Evolutionary conservation across 2,888 invertebrate genomes (phyloP), one percentile per base, ranked within the genome.

Genomic region (Tetheella fluctuosa): DNA sequence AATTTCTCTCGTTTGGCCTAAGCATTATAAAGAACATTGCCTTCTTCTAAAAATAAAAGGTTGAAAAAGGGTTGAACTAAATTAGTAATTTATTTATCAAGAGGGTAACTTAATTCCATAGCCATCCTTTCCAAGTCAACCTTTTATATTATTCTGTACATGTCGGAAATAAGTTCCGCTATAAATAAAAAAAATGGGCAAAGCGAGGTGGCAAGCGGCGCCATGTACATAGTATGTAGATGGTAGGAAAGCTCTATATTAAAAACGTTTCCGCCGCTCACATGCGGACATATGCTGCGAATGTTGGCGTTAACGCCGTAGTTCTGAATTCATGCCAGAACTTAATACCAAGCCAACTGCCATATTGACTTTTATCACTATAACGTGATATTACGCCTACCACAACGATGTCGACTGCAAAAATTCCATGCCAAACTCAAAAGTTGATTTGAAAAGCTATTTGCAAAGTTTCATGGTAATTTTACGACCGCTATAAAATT

Each of bases 311-410:
- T 89, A 88, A 85, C 85, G 79, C 83, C 71, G 64, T 75, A 80
- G 73, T 86, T 83, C 87, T 89, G 90, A 90, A 89, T 85, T 84
- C 74, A 64, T 82, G 90, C 90, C 90, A 88, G 80, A 81, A 80
- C 70, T 81, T 81, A 76, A 77, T 77, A 78, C 70, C 71, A 74
- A 67, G 71, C 71, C 60, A 69, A 62, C 63, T 69, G 73, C 70
- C 70, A 73, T 76, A 85, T 83, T 71, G 78, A 81, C 79, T 84
- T 87, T 88, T 86, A 85, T 85, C 80, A 74, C 77, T 74, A 72
- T 76, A 78, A 78, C 74, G 70, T 73, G 71, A 60, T 63, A 48
- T 48, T 48, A 48, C 20, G 48, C 48, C 48, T 48, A 39, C 13
- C n/a, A 6, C 12, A 15, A 2, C 39, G 15, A 39, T 39, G 39